Conservation (phyloP, 2,797 vertebrate genomes). For the Monodelphis domestica region DNA sequence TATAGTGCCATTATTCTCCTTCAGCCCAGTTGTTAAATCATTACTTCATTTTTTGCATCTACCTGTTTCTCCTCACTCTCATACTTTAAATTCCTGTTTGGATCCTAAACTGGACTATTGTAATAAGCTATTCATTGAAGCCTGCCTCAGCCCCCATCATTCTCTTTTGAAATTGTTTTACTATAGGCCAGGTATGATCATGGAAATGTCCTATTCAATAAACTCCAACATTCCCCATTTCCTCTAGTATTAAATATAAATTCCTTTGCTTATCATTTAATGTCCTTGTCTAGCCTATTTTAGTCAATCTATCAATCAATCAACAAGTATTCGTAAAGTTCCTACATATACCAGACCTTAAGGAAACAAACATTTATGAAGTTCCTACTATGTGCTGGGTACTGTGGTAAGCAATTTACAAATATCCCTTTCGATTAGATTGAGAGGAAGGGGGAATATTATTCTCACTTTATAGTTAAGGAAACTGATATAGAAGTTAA, state of each 20-base stretch:
- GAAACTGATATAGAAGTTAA: not conserved
- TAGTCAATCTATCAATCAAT: not conserved
- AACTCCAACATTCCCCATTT: not conserved
- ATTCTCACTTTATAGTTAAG: not conserved
- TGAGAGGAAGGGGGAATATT: not conserved
- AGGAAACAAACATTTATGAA: not conserved
- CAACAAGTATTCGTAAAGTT: not conserved
- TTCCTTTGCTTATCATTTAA: not conserved
- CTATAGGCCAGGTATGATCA: not conserved
- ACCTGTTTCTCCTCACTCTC: not conserved
- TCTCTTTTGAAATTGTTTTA: no score
- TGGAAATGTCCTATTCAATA: not conserved
- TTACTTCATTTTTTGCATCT: not conserved
- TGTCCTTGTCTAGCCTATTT: not conserved
- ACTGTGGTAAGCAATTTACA: not conserved
- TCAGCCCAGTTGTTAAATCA: not conserved
- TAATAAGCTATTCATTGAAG: not conserved
- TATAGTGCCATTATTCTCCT: not conserved
- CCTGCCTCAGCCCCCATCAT: not conserved
- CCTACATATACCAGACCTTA: not conserved
- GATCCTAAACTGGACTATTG: not conserved
- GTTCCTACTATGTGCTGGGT: not conserved
- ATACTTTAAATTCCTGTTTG: not conserved
- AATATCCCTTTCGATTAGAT: not conserved
- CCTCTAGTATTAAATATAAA: not conserved